phyloP scores from a whole-genome alignment of 92 coral and sea anemone species.

The Hydrozoanthus gracilis region DNA sequence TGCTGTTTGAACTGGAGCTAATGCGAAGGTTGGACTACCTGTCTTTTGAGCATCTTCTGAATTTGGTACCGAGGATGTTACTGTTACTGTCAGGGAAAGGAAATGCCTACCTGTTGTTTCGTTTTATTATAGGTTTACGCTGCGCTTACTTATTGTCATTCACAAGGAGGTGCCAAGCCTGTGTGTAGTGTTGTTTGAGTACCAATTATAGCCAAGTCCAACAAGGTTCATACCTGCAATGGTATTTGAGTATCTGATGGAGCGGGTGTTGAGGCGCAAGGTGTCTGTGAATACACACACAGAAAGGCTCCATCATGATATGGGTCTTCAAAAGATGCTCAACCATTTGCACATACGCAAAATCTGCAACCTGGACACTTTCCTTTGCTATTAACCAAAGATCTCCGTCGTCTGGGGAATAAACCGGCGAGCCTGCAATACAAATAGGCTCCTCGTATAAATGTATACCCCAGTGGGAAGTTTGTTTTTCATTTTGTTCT shows the following conservation, averaged over 20 bases:
- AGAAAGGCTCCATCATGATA: slow-evolving; percentile 95
- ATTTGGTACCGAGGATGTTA: no score
- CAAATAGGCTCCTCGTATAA: no score
- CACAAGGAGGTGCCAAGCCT: not conserved
- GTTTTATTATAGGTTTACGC: no score
- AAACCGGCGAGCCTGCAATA: slow-evolving; percentile 79
- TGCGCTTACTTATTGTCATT: no score
- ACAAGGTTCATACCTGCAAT: slow-evolving; percentile 73
- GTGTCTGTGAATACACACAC: slow-evolving; percentile 79
- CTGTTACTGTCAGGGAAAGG: no score
- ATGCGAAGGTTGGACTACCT: no score
- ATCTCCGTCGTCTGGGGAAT: slow-evolving; percentile 83
- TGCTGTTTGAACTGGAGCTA: no score
- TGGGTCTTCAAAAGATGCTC: slow-evolving; percentile 96
- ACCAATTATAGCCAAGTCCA: no score
- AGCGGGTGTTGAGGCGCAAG: slow-evolving; percentile 85
- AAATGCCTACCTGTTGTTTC: no score
- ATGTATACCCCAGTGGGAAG: no score
- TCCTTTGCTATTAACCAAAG: slow-evolving; percentile 91
- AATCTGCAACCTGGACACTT: slow-evolving; percentile 86
- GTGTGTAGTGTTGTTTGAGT: not conserved
- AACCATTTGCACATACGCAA: slow-evolving; percentile 92
- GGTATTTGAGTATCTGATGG: slow-evolving; percentile 81
- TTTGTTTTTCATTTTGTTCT: not conserved
- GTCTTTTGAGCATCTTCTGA: no score